phyloP scores from a whole-genome alignment of 2,797 vertebrate genomes.

The Enteromius trimaculatus region DNA sequence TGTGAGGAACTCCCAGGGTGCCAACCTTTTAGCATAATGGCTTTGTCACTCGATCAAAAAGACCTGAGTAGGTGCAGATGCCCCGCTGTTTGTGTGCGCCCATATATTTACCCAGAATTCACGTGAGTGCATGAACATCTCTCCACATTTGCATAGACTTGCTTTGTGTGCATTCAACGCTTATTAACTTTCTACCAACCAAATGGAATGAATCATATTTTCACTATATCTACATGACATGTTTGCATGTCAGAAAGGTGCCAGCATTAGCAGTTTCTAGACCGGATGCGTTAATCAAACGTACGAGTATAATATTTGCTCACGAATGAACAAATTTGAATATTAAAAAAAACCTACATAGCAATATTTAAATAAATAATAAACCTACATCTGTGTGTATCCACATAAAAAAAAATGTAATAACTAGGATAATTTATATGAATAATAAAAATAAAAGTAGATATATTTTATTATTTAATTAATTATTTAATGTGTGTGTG shows the following conservation, averaged over 20 bases:
- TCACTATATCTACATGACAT: not conserved
- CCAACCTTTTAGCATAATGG: conserved; percentile 71
- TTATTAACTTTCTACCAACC: conserved; percentile 9
- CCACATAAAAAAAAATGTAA: no score
- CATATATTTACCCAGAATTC: conserved; percentile 32
- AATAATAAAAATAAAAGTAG: no score
- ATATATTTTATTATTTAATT: no score
- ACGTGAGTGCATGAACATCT: not conserved
- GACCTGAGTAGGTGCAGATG: conserved; percentile 34
- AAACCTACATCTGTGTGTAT: not conserved
- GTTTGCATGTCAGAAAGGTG: not conserved
- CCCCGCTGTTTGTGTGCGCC: conserved; percentile 28
- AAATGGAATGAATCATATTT: conserved; percentile 6
- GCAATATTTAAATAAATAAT: not conserved
- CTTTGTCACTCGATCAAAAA: conserved; percentile 52
- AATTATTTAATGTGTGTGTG: no score
- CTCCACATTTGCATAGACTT: conserved; percentile 22
- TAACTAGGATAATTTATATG: no score
- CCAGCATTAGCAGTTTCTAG: not conserved
- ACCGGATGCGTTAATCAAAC: not conserved
- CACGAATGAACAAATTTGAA: not conserved
- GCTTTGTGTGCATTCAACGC: not conserved
- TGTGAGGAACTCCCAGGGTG: conserved; percentile 63
- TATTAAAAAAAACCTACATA: not conserved
- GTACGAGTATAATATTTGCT: not conserved